Evolutionary conservation across 1,140 invertebrate species (phyloP), one percentile per base, ranked within the genome.

Genomic region (Eubasilissa regina): DNA sequence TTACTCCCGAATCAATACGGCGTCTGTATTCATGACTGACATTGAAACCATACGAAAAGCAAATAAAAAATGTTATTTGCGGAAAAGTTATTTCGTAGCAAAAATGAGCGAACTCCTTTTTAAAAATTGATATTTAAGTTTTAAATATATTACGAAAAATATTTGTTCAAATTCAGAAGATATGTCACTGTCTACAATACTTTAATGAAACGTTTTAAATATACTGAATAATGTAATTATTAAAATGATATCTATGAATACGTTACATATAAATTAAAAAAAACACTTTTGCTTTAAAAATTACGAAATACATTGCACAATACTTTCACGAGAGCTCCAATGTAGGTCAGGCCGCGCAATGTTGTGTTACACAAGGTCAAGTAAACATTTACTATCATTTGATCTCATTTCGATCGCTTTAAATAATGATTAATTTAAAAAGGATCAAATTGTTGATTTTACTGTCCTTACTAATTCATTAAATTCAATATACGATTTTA

Each of bases 271-370:
- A 77, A 48, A 43, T 48, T 64, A 11, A 19, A 77, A 64, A 79
- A 79, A 79, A 64, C 78, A 75, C 68, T 79, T 79, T 75, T 66
- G 78, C 68, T 48, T 64, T 21, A 56, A 15, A 75, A 74, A 79
- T 79, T 79, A 79, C 72, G 70, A 79, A 79, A 79, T 79, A 19
- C 15, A 55, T 74, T 79, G 56, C 78, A 79, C 70, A 79, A 79
- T 79, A 75, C 70, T 70, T 79, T 74, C 78, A 66, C 70, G 70
- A 64, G 51, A 43, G 56, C 45, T 43, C 48, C 60, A 74, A 79
- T 79, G 78, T 79, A 79, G 78, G 78, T 79, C 78, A 79, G 72
- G 51, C 62, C 44, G 47, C 45, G 72, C 58, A 53, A 21, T 64
- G 60, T 51, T 62, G 60, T 74, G 51, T 60, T 73, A 45, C 17